These are phyloP conservation scores for Sebastes steindachneri DNA, from an alignment of 2,797 vertebrate genomes.

Conservation along the genomic window DNA sequence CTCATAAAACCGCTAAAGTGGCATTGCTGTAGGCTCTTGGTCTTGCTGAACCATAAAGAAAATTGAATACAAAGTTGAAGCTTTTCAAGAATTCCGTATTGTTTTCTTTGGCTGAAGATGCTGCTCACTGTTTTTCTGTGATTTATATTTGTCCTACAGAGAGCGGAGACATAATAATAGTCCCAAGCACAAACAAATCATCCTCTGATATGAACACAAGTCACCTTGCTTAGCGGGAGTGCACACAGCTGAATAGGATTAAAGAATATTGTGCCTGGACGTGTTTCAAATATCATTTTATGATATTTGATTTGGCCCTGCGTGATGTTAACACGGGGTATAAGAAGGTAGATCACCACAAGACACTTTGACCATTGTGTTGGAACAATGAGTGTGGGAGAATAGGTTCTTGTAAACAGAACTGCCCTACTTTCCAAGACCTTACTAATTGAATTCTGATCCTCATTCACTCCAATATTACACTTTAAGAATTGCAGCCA, in stretches of 20 bases:
- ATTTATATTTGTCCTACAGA: not conserved
- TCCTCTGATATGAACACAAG: not conserved
- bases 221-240: not conserved
- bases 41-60: not conserved
- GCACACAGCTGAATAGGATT: not conserved
- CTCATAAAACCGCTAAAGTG: not conserved
- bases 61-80: not conserved
- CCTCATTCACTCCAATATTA: constrained; percentile 33
- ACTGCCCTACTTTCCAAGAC: constrained; percentile 50
- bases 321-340: not conserved
- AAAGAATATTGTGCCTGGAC: not conserved
- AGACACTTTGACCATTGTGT: constrained; percentile 13
- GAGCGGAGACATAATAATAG: not conserved
- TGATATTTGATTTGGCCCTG: not conserved
- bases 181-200: not conserved
- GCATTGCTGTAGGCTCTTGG: not conserved
- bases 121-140: not conserved
- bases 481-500: constrained; percentile 39
- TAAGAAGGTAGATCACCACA: not conserved
- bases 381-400: constrained; percentile 15
- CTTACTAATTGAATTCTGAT: constrained; percentile 44
- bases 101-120: not conserved
- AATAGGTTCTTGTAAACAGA: constrained; percentile 36
- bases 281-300: constrained; percentile 1
- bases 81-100: not conserved